A percentile compares a stretch with the other conserved stretches of the same genome.
Conservation (phyloP, 2,113 vertebrate species). For the Speoplatyrhinus poulsoni region DNA sequence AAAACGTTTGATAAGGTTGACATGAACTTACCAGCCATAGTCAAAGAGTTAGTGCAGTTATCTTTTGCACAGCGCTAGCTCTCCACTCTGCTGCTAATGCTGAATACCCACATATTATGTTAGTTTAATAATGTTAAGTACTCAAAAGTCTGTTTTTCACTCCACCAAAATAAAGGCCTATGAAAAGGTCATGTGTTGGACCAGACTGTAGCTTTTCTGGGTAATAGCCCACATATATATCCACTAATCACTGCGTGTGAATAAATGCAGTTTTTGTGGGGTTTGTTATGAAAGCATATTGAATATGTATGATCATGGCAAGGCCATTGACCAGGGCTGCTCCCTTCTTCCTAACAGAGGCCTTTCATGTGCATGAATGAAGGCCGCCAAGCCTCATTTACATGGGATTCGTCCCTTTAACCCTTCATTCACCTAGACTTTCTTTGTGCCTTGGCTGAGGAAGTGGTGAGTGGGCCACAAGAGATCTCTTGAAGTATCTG, state of each 20-base stretch:
- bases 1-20: not conserved
- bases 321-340: slow-evolving; percentile 31
- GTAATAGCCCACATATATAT: slow-evolving; percentile 35
- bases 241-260: slow-evolving; percentile 37
- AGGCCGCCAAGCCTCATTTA: slow-evolving; percentile 64
- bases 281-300: slow-evolving; percentile 52
- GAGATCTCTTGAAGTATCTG: slow-evolving; percentile 40
- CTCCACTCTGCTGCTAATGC: not conserved
- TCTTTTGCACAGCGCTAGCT: not conserved
- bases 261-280: slow-evolving; percentile 20
- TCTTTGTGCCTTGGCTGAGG: slow-evolving; percentile 56
- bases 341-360: slow-evolving; percentile 48
- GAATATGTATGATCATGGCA: slow-evolving; percentile 62
- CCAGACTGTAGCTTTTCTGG: slow-evolving; percentile 37
- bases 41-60: slow-evolving; percentile 12
- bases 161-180: slow-evolving; percentile 10
- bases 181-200: slow-evolving; percentile 26
- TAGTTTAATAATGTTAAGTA: slow-evolving; percentile 10
- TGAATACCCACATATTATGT: not conserved
- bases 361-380: slow-evolving; percentile 68
- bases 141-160: slow-evolving; percentile 16
- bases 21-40: not conserved
- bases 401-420: slow-evolving; percentile 64
- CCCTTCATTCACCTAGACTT: slow-evolving; percentile 43
- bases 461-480: slow-evolving; percentile 47